Evolutionary conservation across 2,797 vertebrate genomes (phyloP), one percentile per base, ranked within the genome.

Genomic region (Neopelma chrysocephalum): DNA sequence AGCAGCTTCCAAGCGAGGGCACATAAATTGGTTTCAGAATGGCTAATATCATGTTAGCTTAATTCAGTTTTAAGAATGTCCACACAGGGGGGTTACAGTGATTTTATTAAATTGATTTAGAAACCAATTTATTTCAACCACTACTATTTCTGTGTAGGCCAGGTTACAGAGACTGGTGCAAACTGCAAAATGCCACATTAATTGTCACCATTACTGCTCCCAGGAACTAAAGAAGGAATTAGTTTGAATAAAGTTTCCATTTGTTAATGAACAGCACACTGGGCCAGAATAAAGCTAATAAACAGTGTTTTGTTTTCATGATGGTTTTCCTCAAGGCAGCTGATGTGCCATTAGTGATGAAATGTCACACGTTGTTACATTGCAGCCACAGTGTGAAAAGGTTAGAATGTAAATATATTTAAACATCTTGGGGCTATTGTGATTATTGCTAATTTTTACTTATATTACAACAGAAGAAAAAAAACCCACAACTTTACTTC

Each of bases 41-140:
- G 64, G 90, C 48, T 94, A 71, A 87, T 85, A 94, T 43, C 29
- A 62, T 80, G 64, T 89, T 96, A 94, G 84, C 68, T 87, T 96
- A 91, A 92, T 70, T 94, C 91, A 92, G 36, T 87, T 95, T 91
- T 89, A 92, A 93, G 75, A 87, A 85, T 65, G 76, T 45, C 87
- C 18, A 1, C 81, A 85, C 68, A 93, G 85, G 68, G 53, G 82
- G 89, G 66, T 80, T 80, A 79, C 90, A 94, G 50, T 85, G 72
- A 81, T 76, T 95, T 94, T 85, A 96, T 91, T 87, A 84, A 90
- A 92, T 84, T 92, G 64, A 95, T 95, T 95, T 89, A 83, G 89
- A 87, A 93, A 65, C 57, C 38, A 83, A 75, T 95, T 89, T 87
- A 87, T 89, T 95, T 82, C 84, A 91, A 42, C 60, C 53, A 77